Evolutionary conservation across 2,888 invertebrate species (phyloP).

Genomic region (Drosophila neutralis): DNA sequence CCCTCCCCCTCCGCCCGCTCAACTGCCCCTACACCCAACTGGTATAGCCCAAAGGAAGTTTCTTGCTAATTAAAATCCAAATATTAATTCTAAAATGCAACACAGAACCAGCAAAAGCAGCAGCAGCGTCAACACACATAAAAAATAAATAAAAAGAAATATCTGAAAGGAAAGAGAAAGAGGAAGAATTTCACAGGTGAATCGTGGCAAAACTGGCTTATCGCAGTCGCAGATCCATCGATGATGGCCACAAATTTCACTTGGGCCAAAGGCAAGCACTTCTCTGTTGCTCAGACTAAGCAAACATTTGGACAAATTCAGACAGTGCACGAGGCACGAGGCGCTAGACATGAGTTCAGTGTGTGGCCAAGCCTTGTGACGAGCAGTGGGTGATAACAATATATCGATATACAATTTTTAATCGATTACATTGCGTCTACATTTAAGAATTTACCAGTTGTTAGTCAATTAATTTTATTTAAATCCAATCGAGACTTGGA

Average conservation of each 20-base stretch:
- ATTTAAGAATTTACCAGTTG: not conserved
- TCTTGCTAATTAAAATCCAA: slow-evolving; percentile 78
- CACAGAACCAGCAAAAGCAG: slow-evolving; percentile 27
- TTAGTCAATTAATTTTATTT: not conserved
- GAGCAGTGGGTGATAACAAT: not conserved
- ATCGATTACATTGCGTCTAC: not conserved
- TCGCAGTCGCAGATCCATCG: slow-evolving; percentile 1
- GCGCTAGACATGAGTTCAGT: not conserved
- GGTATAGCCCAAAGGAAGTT: slow-evolving; percentile 74
- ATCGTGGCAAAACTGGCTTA: slow-evolving; percentile 20
- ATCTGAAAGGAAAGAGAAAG: not conserved
- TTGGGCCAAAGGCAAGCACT: not conserved
- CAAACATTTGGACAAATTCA: not conserved
- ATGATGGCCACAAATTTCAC: not conserved
- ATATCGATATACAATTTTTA: not conserved
- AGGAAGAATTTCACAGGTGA: slow-evolving; percentile 28
- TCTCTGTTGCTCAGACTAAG: not conserved
- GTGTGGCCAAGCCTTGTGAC: not conserved
- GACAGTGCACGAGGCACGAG: not conserved
- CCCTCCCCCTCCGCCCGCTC: not conserved
- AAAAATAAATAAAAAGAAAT: not conserved
- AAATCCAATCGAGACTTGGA: not conserved
- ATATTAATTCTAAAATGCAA: slow-evolving; percentile 78
- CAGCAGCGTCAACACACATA: slow-evolving; percentile 18
- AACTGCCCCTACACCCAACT: slow-evolving; percentile 20